These are phyloP conservation scores for Lepidurus couesii DNA, from an alignment of 1,140 invertebrate genomes.

Conservation along the genomic window DNA sequence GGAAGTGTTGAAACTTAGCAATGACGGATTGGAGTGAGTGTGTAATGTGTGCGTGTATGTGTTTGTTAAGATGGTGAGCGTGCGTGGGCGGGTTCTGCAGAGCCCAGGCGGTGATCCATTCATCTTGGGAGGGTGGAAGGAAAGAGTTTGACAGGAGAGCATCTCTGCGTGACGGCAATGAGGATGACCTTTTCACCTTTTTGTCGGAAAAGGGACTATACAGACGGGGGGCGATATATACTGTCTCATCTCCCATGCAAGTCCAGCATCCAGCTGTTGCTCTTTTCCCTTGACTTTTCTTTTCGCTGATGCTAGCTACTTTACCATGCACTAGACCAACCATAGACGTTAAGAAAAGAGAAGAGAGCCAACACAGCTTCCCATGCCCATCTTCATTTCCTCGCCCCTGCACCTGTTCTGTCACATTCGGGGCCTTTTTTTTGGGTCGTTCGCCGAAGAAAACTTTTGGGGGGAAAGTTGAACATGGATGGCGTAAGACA, in stretches of 20 bases:
- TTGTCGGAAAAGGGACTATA: not conserved
- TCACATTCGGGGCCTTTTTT: slow-evolving; percentile 10
- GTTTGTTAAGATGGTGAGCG: not conserved
- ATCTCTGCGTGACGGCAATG: slow-evolving; percentile 17
- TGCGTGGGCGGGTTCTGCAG: slow-evolving; percentile 7
- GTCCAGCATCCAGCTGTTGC: slow-evolving; percentile 20
- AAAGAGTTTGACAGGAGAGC: slow-evolving; percentile 18
- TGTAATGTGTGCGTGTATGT: not conserved
- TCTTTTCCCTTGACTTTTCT: not conserved
- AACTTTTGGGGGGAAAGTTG: not conserved
- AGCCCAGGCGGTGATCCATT: slow-evolving; percentile 13
- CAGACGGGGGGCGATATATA: not conserved
- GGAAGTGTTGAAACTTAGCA: not conserved
- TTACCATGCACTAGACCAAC: not conserved
- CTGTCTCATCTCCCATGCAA: slow-evolving; percentile 18
- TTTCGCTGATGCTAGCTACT: not conserved
- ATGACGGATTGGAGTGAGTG: slow-evolving; percentile 21
- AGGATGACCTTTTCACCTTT: slow-evolving; percentile 22
- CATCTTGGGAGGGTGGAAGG: slow-evolving; percentile 14
- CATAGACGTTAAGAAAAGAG: not conserved
- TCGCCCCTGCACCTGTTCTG: slow-evolving; percentile 14
- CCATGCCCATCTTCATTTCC: slow-evolving; percentile 21
- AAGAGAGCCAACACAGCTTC: not conserved
- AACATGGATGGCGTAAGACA: slow-evolving; percentile 18
- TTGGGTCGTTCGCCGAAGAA: not conserved